phyloP scores from a whole-genome alignment of 2,888 invertebrate genomes.

The Trachelus troglodyta region DNA sequence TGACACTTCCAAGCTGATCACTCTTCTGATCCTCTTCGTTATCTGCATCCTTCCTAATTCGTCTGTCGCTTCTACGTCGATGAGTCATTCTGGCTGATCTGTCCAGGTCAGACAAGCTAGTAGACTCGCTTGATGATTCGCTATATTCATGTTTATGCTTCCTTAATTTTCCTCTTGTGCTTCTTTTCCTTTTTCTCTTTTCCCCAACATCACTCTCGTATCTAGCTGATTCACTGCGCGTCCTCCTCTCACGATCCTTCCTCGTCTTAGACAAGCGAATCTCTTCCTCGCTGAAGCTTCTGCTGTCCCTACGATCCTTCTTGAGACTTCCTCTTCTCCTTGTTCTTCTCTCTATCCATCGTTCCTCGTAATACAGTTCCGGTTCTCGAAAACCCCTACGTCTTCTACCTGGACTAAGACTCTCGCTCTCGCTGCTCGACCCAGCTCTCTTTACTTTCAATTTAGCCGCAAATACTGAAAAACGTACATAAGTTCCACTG shows the following conservation, averaged over 20 bases:
- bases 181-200: constrained; percentile 40
- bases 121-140: constrained; percentile 67
- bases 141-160: constrained; percentile 66
- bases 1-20: constrained; percentile 44
- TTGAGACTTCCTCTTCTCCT: constrained; percentile 45
- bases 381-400: constrained; percentile 40
- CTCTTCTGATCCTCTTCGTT: constrained; percentile 42
- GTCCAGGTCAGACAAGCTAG: constrained; percentile 41
- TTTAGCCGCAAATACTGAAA: constrained; percentile 56
- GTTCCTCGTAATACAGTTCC: constrained; percentile 57
- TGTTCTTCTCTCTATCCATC: constrained; percentile 56
- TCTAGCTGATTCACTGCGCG: constrained; percentile 58
- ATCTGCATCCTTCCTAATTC: constrained; percentile 36
- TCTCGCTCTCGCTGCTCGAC: constrained; percentile 52
- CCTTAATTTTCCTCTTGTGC: constrained; percentile 47
- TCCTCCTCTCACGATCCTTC: constrained; percentile 48
- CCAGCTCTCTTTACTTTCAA: constrained; percentile 54
- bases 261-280: constrained; percentile 67
- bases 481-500: constrained; percentile 11
- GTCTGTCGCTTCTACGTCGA: constrained; percentile 41
- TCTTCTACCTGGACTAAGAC: constrained; percentile 32
- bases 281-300: constrained; percentile 63
- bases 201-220: constrained; percentile 43
- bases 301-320: constrained; percentile 55
- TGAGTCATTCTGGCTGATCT: neutral